Conservation (phyloP, 2,797 vertebrate genomes). For the Hippopotamyrus pictus region DNA sequence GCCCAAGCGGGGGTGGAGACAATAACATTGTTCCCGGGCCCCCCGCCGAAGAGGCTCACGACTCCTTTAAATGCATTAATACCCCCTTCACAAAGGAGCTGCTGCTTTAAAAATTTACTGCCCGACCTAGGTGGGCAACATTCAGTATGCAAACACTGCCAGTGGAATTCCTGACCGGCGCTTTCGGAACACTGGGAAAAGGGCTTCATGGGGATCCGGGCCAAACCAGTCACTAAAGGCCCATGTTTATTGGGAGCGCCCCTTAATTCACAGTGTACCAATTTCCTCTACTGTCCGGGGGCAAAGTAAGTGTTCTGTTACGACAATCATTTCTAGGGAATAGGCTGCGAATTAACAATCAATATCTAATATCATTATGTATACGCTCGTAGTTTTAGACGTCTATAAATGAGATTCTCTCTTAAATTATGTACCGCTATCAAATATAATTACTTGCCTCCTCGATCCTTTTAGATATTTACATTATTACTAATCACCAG, state of each 20-base stretch:
- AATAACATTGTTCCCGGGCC: constrained; percentile 15
- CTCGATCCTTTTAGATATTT: not conserved
- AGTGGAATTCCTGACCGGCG: constrained; percentile 9
- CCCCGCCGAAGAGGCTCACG: not conserved
- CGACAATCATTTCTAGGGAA: not conserved
- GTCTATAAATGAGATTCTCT: not conserved
- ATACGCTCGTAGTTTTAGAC: not conserved
- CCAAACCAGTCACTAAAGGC: constrained; percentile 19
- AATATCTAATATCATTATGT: not conserved
- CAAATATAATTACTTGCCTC: not conserved
- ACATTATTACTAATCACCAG: not conserved
- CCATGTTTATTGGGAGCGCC: not conserved
- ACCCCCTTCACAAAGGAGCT: constrained; percentile 32
- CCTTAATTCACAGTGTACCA: constrained; percentile 1
- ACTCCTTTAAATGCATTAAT: constrained; percentile 22
- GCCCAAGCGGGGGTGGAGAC: constrained; percentile 39
- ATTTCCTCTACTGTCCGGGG: not conserved
- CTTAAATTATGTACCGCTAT: not conserved
- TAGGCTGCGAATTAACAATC: not conserved
- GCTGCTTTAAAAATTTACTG: constrained; percentile 44
- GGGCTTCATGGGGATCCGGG: not conserved
- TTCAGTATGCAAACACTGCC: constrained; percentile 29
- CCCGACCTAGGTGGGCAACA: constrained; percentile 37
- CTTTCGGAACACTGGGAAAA: not conserved
- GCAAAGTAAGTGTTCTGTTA: not conserved